A percentile compares a stretch with the other conserved stretches of the same genome.
phyloP scores from a whole-genome alignment of 2,888 invertebrate species.

The Eupithecia tripunctaria region DNA sequence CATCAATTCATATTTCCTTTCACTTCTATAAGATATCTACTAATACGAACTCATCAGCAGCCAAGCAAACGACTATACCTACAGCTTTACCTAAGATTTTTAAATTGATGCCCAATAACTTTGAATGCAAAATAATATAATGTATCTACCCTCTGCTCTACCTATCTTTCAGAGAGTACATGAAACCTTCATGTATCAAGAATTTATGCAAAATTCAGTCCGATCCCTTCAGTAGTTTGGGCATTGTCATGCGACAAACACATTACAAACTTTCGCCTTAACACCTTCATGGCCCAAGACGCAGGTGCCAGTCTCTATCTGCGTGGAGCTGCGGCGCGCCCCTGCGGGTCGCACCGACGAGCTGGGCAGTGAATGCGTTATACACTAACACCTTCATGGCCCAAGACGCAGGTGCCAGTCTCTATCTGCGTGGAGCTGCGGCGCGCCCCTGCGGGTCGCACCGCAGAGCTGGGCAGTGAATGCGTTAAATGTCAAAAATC shows the following conservation, averaged over 20 bases:
- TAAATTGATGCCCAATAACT: background rate
- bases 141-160: background rate
- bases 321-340: no score
- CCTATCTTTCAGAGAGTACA: background rate
- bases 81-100: background rate
- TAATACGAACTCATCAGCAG: slow-evolving; percentile 1
- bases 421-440: no score
- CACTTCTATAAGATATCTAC: slow-evolving; percentile 21
- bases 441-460: no score
- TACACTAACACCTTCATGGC: no score
- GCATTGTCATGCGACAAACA: background rate
- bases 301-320: no score
- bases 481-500: no score
- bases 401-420: no score
- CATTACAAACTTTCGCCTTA: background rate
- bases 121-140: background rate
- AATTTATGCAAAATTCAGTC: background rate
- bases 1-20: slow-evolving; percentile 32
- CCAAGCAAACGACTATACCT: background rate
- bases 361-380: no score
- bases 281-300: no score
- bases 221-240: background rate
- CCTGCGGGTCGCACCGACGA: no score
- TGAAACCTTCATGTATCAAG: background rate
- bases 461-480: no score